Conservation (phyloP, 2,888 invertebrate genomes). For the Eupithecia subfuscata region DNA sequence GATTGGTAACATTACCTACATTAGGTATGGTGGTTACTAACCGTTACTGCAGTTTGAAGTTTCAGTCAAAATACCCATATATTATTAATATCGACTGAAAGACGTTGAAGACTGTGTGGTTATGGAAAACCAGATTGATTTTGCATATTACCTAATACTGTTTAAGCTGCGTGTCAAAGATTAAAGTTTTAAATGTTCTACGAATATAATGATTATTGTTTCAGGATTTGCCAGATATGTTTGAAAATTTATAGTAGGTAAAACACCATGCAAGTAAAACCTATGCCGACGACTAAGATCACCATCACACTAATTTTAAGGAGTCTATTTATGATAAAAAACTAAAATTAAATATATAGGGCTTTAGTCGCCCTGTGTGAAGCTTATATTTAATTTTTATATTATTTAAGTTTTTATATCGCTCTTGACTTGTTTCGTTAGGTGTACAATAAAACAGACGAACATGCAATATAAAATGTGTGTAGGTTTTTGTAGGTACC, state of each 20-base stretch:
- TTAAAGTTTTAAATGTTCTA: too few relatives aligned
- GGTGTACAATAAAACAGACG: background rate
- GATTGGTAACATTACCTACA: too few relatives aligned
- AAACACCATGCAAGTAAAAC: background rate
- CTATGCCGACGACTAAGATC: background rate
- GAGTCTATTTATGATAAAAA: background rate
- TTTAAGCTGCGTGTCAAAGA: background rate
- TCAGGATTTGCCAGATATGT: constrained; percentile 1
- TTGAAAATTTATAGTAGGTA: background rate
- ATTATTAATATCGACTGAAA: background rate
- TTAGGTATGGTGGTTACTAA: too few relatives aligned
- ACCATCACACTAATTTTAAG: background rate
- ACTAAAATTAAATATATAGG: background rate
- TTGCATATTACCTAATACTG: background rate
- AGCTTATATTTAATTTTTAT: background rate
- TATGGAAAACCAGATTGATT: background rate
- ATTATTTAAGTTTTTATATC: background rate
- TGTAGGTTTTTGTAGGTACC: too few relatives aligned
- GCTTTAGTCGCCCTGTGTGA: background rate
- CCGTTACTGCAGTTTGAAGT: background rate
- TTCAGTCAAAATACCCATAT: background rate
- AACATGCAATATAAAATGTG: too few relatives aligned
- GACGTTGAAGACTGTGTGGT: background rate
- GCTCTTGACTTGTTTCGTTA: too few relatives aligned
- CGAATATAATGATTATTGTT: background rate